Conservation (phyloP, 2,888 invertebrate genomes). For the Anoncus sp. region DNA sequence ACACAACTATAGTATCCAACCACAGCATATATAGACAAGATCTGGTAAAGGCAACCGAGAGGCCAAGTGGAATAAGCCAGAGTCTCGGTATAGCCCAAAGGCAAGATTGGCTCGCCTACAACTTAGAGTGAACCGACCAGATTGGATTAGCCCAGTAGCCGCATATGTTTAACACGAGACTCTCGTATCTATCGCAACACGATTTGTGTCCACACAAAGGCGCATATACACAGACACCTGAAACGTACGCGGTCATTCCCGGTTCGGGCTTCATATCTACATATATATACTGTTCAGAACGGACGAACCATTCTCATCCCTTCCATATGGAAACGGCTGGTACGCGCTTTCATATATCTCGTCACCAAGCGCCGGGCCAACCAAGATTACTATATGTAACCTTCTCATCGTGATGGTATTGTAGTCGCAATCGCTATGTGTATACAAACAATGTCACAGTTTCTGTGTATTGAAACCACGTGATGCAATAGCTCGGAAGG, state of each 20-base stretch:
- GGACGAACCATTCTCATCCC: neutral
- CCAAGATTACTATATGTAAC: neutral
- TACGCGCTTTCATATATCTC: slow-evolving; percentile 17
- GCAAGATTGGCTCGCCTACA: slow-evolving; percentile 73
- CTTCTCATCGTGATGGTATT: slow-evolving; percentile 8
- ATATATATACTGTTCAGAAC: neutral
- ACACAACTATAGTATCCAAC: slow-evolving; percentile 5
- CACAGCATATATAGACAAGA: neutral
- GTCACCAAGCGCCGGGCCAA: slow-evolving; percentile 10
- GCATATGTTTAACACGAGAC: slow-evolving; percentile 63
- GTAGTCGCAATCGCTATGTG: neutral
- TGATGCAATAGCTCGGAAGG: slow-evolving; percentile 32
- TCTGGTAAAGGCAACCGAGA: slow-evolving; percentile 12
- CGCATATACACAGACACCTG: slow-evolving; percentile 13
- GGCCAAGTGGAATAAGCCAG: slow-evolving; percentile 41
- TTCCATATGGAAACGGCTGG: neutral
- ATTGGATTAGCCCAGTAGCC: slow-evolving; percentile 75
- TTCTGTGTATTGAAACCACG: slow-evolving; percentile 17
- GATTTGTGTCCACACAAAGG: slow-evolving; percentile 23
- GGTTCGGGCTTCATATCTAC: slow-evolving; percentile 45
- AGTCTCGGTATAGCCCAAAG: slow-evolving; percentile 31
- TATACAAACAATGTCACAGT: slow-evolving; percentile 27
- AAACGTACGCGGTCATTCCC: slow-evolving; percentile 30
- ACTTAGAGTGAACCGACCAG: slow-evolving; percentile 72
- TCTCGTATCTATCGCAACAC: slow-evolving; percentile 59